Evolutionary conservation across 2,113 vertebrate genomes (phyloP).

Genomic region (zebrafish (Danio rerio)): GRCz12tu NC_133179.1:1548501-1549000

Average conservation of each 20-base stretch:
- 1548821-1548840: conserved; percentile 9
- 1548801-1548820: conserved; percentile 11
- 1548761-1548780: conserved; percentile 3
- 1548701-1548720: conserved; percentile 30
- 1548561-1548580: not conserved
- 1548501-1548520: too few species aligned
- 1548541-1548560: too few species aligned
- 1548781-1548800: conserved; percentile 33
- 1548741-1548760: conserved; percentile 25
- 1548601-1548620: not conserved
- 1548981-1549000: not conserved
- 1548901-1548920: conserved; percentile 26
- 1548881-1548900: not conserved
- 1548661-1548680: not conserved
- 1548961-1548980: not conserved
- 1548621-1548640: conserved; percentile 5
- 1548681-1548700: conserved; percentile 25
- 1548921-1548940: not conserved
- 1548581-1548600: conserved; percentile 13
- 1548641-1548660: not conserved
- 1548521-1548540: too few species aligned
- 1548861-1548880: conserved; percentile 7
- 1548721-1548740: conserved; percentile 24
- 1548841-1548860: conserved; percentile 14
- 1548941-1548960: not conserved